phyloP scores from a whole-genome alignment of 1,140 invertebrate species.

The Samia ricini region DNA sequence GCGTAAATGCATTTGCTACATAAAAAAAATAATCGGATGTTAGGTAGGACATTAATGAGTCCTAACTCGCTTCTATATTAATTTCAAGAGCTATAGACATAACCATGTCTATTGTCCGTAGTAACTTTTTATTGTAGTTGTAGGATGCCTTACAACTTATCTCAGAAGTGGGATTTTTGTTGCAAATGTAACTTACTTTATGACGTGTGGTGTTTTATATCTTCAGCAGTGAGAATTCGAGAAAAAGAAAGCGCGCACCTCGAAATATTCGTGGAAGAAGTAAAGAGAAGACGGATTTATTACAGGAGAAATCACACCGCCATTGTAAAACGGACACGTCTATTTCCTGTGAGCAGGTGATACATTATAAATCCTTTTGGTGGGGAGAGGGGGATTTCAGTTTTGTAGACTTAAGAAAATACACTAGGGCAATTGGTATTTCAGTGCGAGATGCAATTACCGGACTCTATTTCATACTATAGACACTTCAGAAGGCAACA shows the following conservation, averaged over 20 bases:
- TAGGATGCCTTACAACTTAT: background rate
- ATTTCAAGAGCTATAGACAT: no score
- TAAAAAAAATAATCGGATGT: no score
- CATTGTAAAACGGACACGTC: background rate
- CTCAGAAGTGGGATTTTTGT: background rate
- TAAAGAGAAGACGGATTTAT: background rate
- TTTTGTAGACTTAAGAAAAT: background rate
- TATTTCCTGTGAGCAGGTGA: constrained; percentile 14
- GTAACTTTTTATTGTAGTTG: background rate
- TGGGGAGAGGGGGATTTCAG: background rate
- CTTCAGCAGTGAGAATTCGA: background rate
- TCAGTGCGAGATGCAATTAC: constrained; percentile 1
- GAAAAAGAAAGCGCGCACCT: background rate
- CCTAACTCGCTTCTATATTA: no score
- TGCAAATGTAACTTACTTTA: background rate
- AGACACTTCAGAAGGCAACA: constrained; percentile 19
- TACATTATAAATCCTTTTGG: no score
- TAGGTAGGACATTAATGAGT: no score
- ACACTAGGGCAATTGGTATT: background rate
- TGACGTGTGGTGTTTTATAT: background rate
- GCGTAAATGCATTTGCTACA: no score
- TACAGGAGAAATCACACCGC: background rate
- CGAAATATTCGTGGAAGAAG: background rate
- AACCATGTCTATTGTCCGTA: background rate
- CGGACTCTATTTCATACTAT: constrained; percentile 2